Base-by-base conservation (phyloP, 2,113 vertebrate species). In the Thinocorus orbignyianus region DNA sequence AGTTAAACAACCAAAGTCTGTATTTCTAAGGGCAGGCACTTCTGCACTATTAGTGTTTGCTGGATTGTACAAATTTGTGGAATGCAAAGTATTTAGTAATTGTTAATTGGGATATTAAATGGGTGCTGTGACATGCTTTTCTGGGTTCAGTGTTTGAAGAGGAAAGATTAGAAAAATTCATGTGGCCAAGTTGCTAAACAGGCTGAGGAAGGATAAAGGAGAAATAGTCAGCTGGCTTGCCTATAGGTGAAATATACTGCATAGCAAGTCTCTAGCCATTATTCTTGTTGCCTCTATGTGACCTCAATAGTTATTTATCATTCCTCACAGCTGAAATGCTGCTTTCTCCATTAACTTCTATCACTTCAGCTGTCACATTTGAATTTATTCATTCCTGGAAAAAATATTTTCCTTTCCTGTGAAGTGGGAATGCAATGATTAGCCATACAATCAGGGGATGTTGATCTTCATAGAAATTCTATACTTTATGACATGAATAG, bases 271-370 rank as follows among this genome's bases (percentile, higher is more conserved):
- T 91, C 44, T 42, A 83, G 69, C 86, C 87, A 60, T 86, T 61
- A 68, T 68, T 92, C 58, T 90, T 77, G 37, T 74, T 84, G 55
- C 61, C 24, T 48, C 73, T 31, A 26, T 41, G 41, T 85, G 89
- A 90, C 78, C 92, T 78, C 79, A 39, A 7, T 58, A 60, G 46
- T 84, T 86, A 70, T 86, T 92, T 83, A n/a, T 70, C 84, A 17
- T 54, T 48, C 57, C 81, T 90, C 28, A 51, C 72, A 49, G 61
- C 16, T 54, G 81, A 85, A 87, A 42, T 51, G 64, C 66, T 85
- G 57, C 76, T 86, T 76, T 91, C 81, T 88, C 93, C 95, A 92
- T 92, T 95, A 86, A n/a, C 81, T 93, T 39, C 74, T 44, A 42
- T 82, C 87, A 28, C 64, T 94, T 92, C 87, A 91, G 71, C 93